phyloP scores from a whole-genome alignment of 2,113 vertebrate genomes.

The Choloepus hoffmanni region DNA sequence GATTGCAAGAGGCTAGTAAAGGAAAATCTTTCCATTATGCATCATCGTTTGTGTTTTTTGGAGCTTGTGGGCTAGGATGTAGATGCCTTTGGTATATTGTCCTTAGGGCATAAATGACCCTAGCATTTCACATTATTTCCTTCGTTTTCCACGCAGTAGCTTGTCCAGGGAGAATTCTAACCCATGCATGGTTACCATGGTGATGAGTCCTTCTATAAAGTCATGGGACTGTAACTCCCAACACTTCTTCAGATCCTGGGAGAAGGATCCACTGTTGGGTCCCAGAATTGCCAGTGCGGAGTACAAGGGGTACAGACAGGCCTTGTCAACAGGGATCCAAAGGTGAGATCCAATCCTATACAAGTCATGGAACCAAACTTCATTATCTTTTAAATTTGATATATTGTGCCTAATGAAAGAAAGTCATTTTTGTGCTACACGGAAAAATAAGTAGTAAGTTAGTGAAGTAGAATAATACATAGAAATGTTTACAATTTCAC shows the following conservation, averaged over 20 bases:
- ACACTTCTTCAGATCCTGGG: not conserved
- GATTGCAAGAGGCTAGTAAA: not conserved
- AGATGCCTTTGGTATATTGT: not conserved
- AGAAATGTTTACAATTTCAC: not conserved
- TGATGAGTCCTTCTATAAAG: not conserved
- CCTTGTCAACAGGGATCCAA: too few species aligned
- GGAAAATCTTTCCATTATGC: not conserved
- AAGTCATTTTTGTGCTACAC: not conserved
- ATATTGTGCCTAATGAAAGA: not conserved
- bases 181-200: not conserved
- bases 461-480: not conserved
- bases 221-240: not conserved
- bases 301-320: too few species aligned
- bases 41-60: not conserved
- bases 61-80: not conserved
- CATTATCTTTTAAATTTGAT: not conserved
- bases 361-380: too few species aligned
- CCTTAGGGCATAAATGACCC: not conserved
- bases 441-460: constrained; percentile 25
- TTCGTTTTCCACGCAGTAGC: not conserved
- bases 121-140: not conserved
- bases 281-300: too few species aligned
- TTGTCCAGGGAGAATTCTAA: not conserved
- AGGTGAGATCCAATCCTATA: too few species aligned
- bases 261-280: not conserved